Conservation (phyloP, 1,140 invertebrate species). For the Monochamus saltuarius region DNA sequence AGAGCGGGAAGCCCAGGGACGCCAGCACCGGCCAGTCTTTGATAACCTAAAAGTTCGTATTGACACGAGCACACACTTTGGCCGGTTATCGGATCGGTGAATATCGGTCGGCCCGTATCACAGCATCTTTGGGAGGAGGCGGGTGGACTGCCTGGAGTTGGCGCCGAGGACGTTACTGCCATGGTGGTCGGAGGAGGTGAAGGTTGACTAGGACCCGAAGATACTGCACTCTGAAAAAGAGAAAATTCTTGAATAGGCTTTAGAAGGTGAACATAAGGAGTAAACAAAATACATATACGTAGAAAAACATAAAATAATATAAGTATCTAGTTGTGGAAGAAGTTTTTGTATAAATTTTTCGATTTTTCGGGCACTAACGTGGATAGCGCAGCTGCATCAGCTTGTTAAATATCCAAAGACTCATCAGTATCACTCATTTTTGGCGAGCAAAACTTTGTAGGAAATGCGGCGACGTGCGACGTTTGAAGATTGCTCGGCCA, state of each 20-base stretch:
- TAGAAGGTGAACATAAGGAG: too few relatives aligned
- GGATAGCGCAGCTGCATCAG: too few relatives aligned
- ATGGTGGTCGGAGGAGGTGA: conserved; percentile 54
- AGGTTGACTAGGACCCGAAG: conserved; percentile 56
- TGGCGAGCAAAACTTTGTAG: too few relatives aligned
- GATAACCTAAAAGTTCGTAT: conserved; percentile 79
- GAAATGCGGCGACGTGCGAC: too few relatives aligned
- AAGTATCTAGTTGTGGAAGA: too few relatives aligned
- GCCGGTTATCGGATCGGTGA: conserved; percentile 88
- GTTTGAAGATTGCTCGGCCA: too few relatives aligned
- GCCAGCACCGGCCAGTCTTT: conserved; percentile 66
- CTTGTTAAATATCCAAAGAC: too few relatives aligned
- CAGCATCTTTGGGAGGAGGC: conserved; percentile 71
- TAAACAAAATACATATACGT: too few relatives aligned
- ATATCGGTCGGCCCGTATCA: conserved; percentile 87
- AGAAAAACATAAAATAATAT: too few relatives aligned
- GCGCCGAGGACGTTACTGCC: conserved; percentile 61
- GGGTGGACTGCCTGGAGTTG: conserved; percentile 52
- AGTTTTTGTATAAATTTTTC: too few relatives aligned
- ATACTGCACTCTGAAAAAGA: conserved; percentile 52
- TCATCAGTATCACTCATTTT: too few relatives aligned
- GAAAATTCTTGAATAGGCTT: background rate
- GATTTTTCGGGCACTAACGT: too few relatives aligned
- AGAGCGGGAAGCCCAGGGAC: conserved; percentile 58
- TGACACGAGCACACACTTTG: conserved; percentile 93